phyloP scores from a whole-genome alignment of 2,797 vertebrate genomes.

The Gymnothorax javanicus region DNA sequence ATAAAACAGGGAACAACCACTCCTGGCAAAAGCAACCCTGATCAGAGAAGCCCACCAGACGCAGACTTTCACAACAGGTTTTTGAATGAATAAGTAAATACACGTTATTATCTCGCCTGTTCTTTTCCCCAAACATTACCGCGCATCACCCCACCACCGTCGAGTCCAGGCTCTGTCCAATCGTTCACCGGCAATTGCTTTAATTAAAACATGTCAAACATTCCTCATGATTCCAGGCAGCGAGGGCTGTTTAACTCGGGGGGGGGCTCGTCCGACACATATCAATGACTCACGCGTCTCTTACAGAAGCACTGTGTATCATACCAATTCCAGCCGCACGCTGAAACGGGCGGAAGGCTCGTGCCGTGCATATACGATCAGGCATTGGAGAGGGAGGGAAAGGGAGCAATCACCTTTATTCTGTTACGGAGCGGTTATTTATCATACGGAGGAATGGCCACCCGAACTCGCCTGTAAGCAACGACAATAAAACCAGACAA shows the following conservation, averaged over 20 bases:
- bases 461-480: conserved; percentile 36
- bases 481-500: conserved; percentile 30
- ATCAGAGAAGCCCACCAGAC: not conserved
- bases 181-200: conserved; percentile 48
- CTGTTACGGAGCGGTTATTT: conserved; percentile 51
- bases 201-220: conserved; percentile 51
- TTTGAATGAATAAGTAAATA: not conserved
- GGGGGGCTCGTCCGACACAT: conserved; percentile 52
- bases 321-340: conserved; percentile 60
- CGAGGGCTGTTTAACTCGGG: conserved; percentile 49
- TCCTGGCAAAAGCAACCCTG: not conserved
- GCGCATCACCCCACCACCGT: conserved; percentile 21
- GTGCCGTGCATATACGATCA: conserved; percentile 55
- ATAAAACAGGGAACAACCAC: not conserved
- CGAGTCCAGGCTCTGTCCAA: not conserved
- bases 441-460: conserved; percentile 49
- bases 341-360: conserved; percentile 49
- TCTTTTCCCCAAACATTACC: conserved; percentile 3
- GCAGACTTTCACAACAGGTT: not conserved
- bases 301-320: conserved; percentile 40
- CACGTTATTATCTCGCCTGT: not conserved
- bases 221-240: conserved; percentile 48
- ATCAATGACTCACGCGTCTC: conserved; percentile 50
- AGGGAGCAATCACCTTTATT: conserved; percentile 49
- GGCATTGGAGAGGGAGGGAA: conserved; percentile 17